phyloP scores from a whole-genome alignment of 2,113 vertebrate genomes.

The Zosterops lateralis region DNA sequence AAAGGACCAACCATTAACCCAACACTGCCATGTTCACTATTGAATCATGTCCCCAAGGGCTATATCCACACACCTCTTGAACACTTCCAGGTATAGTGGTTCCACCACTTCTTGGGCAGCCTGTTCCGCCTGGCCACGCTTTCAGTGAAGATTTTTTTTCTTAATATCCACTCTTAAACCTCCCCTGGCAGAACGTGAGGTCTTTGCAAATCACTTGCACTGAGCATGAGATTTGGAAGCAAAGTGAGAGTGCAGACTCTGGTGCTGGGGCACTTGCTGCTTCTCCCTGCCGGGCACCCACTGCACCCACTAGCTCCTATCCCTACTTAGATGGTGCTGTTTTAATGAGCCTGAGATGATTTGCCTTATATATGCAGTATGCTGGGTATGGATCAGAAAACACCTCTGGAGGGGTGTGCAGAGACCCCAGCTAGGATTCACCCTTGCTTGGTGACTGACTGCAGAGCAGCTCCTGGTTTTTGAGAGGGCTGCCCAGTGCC shows the following conservation, averaged over 20 bases:
- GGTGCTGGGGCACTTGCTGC: background rate
- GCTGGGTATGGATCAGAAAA: background rate
- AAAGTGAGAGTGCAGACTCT: background rate
- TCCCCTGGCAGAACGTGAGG: accelerated
- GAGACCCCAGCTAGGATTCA: background rate
- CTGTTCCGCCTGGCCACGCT: background rate
- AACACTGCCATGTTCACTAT: background rate
- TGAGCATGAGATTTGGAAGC: background rate
- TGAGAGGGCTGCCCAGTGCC: background rate
- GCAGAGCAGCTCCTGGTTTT: background rate
- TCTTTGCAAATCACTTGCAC: background rate
- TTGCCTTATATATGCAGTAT: background rate
- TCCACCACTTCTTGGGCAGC: background rate
- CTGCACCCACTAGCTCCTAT: background rate
- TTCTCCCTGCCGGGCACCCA: background rate
- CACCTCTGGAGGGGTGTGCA: background rate
- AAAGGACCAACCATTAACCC: background rate
- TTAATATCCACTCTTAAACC: background rate
- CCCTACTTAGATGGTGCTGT: background rate
- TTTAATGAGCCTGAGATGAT: background rate
- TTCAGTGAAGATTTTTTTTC: background rate
- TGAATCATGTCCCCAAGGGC: background rate
- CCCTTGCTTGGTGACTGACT: background rate
- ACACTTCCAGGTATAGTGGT: background rate
- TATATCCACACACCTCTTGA: background rate